Percentiles rank a stretch among this genome's conserved stretches.
phyloP scores from a whole-genome alignment of 2,113 vertebrate species.

The Laticauda colubrina region DNA sequence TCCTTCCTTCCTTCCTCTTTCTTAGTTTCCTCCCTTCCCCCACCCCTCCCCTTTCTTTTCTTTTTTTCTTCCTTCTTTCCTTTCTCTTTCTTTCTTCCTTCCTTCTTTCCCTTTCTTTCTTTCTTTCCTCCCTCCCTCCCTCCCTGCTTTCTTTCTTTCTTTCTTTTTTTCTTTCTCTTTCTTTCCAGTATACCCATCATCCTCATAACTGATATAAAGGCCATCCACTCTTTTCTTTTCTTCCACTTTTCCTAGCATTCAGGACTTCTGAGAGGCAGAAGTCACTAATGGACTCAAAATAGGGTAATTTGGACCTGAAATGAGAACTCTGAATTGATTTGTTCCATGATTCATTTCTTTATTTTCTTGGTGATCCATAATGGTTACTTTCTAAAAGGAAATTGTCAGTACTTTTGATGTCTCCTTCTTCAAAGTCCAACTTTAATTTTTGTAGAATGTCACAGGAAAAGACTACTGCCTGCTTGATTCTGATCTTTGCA shows the following conservation, averaged over 20 bases:
- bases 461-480: neutral
- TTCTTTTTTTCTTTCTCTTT: no score
- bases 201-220: neutral
- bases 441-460: neutral
- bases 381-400: neutral
- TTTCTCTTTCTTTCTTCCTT: no score
- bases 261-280: neutral
- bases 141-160: no score
- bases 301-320: neutral
- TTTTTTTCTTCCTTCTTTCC: no score
- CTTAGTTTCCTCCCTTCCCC: no score
- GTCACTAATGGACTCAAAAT: neutral
- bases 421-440: neutral
- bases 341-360: neutral
- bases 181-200: neutral
- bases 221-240: neutral
- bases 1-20: no score
- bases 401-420: neutral
- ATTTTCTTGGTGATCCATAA: neutral
- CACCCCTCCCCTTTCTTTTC: no score
- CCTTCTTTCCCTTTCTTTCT: rapidly evolving
- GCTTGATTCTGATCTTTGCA: neutral
- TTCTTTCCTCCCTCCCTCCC: rapidly evolving
- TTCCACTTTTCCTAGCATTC: neutral
- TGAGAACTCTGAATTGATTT: neutral